Evolutionary conservation across 1,140 invertebrate species (phyloP).

Genomic region (Tetraneura akinire): DNA sequence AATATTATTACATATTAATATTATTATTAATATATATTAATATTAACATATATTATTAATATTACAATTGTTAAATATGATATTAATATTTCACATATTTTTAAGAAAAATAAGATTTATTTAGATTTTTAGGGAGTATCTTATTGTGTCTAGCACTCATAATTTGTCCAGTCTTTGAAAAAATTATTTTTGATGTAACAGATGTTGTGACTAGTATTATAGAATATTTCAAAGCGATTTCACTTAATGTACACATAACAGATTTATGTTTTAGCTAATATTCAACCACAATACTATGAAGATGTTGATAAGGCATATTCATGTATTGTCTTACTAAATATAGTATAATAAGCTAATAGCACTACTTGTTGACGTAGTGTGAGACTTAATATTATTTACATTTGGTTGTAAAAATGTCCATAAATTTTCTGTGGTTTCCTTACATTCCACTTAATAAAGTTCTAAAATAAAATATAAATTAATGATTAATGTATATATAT

Average conservation of each 20-base stretch:
- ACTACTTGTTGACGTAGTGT: not conserved
- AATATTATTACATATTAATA: too few species aligned
- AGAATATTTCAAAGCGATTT: slow-evolving; percentile 54
- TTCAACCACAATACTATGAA: not conserved
- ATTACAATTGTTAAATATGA: too few species aligned
- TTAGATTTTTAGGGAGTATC: not conserved
- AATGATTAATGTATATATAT: too few species aligned
- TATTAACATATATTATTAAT: too few species aligned
- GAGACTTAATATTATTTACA: not conserved
- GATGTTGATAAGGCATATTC: not conserved
- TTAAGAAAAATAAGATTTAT: not conserved
- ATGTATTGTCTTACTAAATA: not conserved
- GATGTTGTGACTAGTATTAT: slow-evolving; percentile 57
- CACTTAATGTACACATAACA: not conserved
- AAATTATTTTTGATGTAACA: slow-evolving; percentile 58
- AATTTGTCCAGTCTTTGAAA: slow-evolving; percentile 57
- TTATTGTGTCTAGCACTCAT: slow-evolving; percentile 45
- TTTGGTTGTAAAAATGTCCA: too few species aligned
- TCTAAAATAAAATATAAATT: not conserved
- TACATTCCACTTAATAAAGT: too few species aligned
- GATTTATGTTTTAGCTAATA: not conserved
- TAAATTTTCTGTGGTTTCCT: not conserved
- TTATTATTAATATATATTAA: too few species aligned
- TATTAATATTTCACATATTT: not conserved
- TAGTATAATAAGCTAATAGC: not conserved